These are phyloP conservation scores for Dicerorhinus sumatrensis DNA, from an alignment of 2,113 vertebrate species.

Conservation along the genomic window DNA sequence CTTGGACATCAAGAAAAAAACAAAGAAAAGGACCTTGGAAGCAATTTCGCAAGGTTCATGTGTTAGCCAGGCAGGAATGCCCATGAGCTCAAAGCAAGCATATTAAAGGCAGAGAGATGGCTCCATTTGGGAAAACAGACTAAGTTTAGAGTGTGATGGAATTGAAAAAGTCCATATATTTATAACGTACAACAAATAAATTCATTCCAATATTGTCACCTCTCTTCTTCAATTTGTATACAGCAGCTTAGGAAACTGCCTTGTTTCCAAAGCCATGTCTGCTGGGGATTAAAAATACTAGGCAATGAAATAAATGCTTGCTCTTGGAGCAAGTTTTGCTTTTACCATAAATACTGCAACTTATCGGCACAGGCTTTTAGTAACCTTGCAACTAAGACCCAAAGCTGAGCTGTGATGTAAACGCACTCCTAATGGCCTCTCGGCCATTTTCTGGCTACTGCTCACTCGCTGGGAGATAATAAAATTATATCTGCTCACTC, in stretches of 20 bases:
- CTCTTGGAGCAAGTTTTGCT: constrained; percentile 19
- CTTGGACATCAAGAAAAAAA: constrained; percentile 50
- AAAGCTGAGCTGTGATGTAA: neutral
- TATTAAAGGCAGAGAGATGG: neutral
- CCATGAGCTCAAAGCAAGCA: constrained; percentile 17
- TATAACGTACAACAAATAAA: constrained; percentile 44
- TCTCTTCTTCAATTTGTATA: neutral
- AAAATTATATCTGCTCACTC: constrained; percentile 31
- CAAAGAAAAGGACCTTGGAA: constrained; percentile 10
- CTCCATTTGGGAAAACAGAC: neutral
- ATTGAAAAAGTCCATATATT: neutral
- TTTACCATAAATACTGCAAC: neutral
- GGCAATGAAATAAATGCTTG: constrained; percentile 13
- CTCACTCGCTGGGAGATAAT: constrained; percentile 20
- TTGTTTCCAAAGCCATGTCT: constrained; percentile 17
- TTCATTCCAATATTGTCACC: constrained; percentile 21
- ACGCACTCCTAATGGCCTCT: neutral
- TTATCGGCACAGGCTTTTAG: constrained; percentile 14
- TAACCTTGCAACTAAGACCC: neutral
- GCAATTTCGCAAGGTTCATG: constrained; percentile 21
- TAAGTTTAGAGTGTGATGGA: constrained; percentile 11
- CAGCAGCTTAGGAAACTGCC: neutral
- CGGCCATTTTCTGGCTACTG: neutral
- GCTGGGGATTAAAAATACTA: constrained; percentile 15
- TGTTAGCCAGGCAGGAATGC: neutral